phyloP scores from a whole-genome alignment of 2,888 invertebrate species.

The Drosophila barbarae region DNA sequence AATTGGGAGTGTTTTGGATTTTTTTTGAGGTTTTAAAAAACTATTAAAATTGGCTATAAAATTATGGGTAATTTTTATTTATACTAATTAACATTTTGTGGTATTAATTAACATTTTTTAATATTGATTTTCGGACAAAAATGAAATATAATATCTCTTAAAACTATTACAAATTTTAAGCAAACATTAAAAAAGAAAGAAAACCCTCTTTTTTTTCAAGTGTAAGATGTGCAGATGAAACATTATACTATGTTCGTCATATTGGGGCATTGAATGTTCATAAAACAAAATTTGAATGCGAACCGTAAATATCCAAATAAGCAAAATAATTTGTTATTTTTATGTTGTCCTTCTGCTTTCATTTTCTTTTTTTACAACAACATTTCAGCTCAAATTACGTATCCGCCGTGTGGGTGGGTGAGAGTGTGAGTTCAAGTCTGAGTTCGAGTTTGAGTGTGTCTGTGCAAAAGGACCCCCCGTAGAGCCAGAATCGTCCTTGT shows the following conservation, averaged over 20 bases:
- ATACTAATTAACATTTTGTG: background rate
- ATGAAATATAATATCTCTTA: background rate
- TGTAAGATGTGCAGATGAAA: constrained; percentile 8
- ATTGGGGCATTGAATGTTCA: constrained; percentile 27
- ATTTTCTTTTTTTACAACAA: background rate
- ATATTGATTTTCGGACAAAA: background rate
- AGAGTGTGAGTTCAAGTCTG: background rate
- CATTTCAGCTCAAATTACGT: constrained; percentile 17
- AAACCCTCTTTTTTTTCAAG: background rate
- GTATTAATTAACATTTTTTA: background rate
- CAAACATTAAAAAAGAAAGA: too few species aligned
- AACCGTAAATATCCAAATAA: constrained; percentile 32
- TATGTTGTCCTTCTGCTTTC: constrained; percentile 8
- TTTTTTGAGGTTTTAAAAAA: background rate
- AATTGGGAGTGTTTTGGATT: too few species aligned
- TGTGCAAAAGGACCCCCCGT: constrained; percentile 2
- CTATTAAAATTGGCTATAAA: background rate
- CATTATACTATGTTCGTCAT: constrained; percentile 9
- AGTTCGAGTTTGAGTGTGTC: background rate
- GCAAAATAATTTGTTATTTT: constrained; percentile 39
- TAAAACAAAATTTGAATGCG: constrained; percentile 37
- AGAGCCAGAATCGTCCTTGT: constrained; percentile 3
- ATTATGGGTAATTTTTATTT: background rate
- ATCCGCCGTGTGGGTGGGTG: constrained; percentile 6
- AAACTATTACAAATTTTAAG: background rate